Conservation (phyloP, 2,797 vertebrate species). For the Sibirionetta formosa region DNA sequence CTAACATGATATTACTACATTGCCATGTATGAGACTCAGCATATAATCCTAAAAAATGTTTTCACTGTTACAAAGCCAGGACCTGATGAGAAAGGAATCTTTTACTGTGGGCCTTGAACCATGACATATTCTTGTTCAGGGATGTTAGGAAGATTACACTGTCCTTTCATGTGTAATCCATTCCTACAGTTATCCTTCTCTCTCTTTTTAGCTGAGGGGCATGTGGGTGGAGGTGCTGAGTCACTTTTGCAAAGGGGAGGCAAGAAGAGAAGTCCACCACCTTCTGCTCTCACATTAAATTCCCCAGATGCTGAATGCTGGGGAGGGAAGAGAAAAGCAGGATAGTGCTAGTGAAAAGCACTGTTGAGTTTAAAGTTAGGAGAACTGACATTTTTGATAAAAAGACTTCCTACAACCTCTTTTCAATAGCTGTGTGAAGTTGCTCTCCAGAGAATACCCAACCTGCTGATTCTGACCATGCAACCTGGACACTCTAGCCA, state of each 20-base stretch:
- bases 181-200: not conserved
- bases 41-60: not conserved
- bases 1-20: rapidly evolving
- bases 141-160: too few species aligned
- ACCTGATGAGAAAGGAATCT: not conserved
- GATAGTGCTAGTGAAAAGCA: not conserved
- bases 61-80: not conserved
- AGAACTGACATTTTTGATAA: not conserved
- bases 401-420: not conserved
- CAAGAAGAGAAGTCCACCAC: rapidly evolving
- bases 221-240: not conserved
- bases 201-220: not conserved
- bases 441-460: not conserved
- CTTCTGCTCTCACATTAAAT: not conserved
- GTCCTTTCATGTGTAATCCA: not conserved
- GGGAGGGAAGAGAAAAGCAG: not conserved
- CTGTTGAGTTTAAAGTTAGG: not conserved
- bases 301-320: not conserved
- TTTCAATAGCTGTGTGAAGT: not conserved
- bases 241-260: too few species aligned
- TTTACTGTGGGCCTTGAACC: not conserved
- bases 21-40: not conserved
- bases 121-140: not conserved
- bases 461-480: rapidly evolving
- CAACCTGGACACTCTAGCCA: not conserved